Base-by-base conservation (phyloP, 2,113 vertebrate species). In the Lucifuga dentata region DNA sequence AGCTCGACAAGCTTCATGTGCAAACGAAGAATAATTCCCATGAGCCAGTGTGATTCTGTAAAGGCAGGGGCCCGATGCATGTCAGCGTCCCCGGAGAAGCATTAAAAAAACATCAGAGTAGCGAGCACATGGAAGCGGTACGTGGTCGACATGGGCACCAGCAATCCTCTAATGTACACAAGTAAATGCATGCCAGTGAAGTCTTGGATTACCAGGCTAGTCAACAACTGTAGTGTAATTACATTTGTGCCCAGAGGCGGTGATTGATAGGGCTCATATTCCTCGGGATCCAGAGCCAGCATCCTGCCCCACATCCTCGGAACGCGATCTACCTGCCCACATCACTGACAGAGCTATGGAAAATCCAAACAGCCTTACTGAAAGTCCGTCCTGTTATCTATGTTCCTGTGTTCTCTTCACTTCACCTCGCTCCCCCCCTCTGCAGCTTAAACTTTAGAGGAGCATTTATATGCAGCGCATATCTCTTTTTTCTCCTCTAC, bases 251-350 rank as follows among this genome's bases (percentile, higher is more conserved):
- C 84, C 23, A 11, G 41, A 78, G 74, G 88, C 53, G 73, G 81
- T 83, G 86, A 90, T 87, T 80, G 88, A 91, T 86, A 76, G 84
- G 71, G 81, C 73, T 88, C 87, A 78, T 78, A 80, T 90, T 85
- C 65, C 86, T 65, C 56, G 48, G 51, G 46, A 68, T 58, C 50
- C 49, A 33, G 41, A 60, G 71, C 59, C 59, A 38, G 69, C 68
- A 49, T 68, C 75, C 65, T 17, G 64, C 19, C 68, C 64, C 35
- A 1, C 63, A 72, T 32, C 57, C 78, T 39, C 44, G 15, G 41
- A 62, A 52, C 45, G 16, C 55, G 7, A 20, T 76, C 79, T 63
- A 67, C 73, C 84, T 75, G 63, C 29, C 17, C 51, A 20, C 73
- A 17, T 44, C 68, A 48, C 41, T 26, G 61, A 76, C 72, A 32